Evolutionary conservation across 2,888 invertebrate genomes (phyloP), one percentile per base, ranked within the genome.

Genomic region (Matsumyia berberina): DNA sequence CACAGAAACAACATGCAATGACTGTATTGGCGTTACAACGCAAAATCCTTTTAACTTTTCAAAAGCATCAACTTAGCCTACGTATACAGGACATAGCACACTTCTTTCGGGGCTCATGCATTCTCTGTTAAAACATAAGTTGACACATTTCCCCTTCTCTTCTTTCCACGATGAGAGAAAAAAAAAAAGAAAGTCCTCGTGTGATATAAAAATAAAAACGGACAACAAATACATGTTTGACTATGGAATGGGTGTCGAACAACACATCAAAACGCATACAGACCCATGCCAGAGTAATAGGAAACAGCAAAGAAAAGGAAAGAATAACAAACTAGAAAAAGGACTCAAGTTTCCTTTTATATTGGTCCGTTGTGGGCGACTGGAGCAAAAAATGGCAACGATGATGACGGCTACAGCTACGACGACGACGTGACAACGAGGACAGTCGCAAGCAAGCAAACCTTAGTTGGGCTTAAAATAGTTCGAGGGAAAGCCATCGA

Each of bases 261-360:
- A 35, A 31, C 53, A 31, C 53, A 9, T 35, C 37, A 12, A 39
- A 39, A 39, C 24, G 24, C 37, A 57, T 37, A 11, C 19, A 57
- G 12, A 57, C 57, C 37, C 37, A 57, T 39, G 9, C 12, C 11
- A 24, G 37, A 57, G 57, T 57, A 39, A 57, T 57, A 12, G 35
- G 57, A 62, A 42, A 64, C 11, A 24, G 29, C 7, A 29, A 29
- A 17, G 39, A 44, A 29, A 0, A 42, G 12, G 29, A 8, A 31
- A 9, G 12, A 44, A 29, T 6, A 62, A 17, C 37, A 57, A 37
- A 17, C 35, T 19, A 29, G 24, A 24, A 12, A 46, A 60, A 64
- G 5, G 64, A 12, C 64, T 64, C 64, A 64, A 51, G 37, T 64
- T 64, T 64, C 49, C 49, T 35, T 37, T 64, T 42, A 42, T 42